Base-by-base conservation (phyloP, 2,797 vertebrate genomes). In the Spinus pinus region DNA sequence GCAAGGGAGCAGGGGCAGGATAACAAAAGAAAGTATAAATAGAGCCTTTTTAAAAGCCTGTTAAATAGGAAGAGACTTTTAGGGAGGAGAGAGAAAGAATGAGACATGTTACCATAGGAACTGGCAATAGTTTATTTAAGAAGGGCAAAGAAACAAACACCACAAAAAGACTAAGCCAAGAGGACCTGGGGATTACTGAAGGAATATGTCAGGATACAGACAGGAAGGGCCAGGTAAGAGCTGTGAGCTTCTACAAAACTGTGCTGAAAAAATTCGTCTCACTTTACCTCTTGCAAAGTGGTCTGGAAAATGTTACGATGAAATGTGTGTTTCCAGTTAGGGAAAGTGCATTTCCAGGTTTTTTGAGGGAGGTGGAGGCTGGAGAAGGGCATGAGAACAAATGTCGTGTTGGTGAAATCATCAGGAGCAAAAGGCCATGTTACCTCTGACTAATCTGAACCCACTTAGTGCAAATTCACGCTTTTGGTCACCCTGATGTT, bases 1-100 rank as follows among this genome's bases (percentile, higher is more conserved):
- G 90, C 79, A 80, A 96, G 46, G 54, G 90, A 94, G 73, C 72
- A 88, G 81, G 87, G 86, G 84, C 91, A 93, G 83, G 61, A 46
- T 67, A 93, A 94, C 83, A 94, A 95, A 95, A 90, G 94, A 69
- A 89, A 93, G 75, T 94, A 95, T 86, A 96, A 97, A 96, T 95
- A 93, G 88, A 84, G 64, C 51, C 78, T 47, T 91, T 94, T 85
- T 0, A 67, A 95, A 91, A 93, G 70, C 70, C 74, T 90, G 84
- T 89, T 96, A 94, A 93, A 95, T 95, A 80, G 92, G 93, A 92
- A 85, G 93, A 95, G 94, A 86, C 72, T 95, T 95, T 81, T 75
- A 86, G 86, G 75, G 79, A 85, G 65, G 60, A 90, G 73, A 70
- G 62, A 87, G 83, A 91, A 86, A 86, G 85, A 93, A 81, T 86